Percentiles rank a stretch among this genome's conserved stretches.
Conservation (phyloP, 1,140 invertebrate species). For the Brachionus angularis region DNA sequence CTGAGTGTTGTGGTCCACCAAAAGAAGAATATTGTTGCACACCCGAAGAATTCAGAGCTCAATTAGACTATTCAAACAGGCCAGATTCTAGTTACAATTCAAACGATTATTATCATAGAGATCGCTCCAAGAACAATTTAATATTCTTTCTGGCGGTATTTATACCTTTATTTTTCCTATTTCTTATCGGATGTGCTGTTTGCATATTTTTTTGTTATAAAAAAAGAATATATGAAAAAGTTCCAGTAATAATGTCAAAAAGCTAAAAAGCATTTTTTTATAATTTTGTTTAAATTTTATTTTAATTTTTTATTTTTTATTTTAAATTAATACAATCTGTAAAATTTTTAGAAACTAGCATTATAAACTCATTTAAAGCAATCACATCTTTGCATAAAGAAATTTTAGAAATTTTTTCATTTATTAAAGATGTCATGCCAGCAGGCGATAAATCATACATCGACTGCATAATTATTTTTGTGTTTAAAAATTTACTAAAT, state of each 20-base stretch:
- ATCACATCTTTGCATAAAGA: neutral
- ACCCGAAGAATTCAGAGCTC: too few relatives aligned
- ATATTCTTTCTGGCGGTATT: neutral
- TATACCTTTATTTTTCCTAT: neutral
- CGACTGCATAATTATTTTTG: conserved; percentile 22
- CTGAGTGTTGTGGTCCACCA: neutral
- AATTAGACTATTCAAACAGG: neutral
- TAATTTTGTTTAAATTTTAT: neutral
- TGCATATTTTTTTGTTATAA: neutral
- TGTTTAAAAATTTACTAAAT: neutral
- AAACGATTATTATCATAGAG: neutral
- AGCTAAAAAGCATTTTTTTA: neutral
- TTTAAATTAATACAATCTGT: conserved; percentile 30
- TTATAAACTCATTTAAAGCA: conserved; percentile 16
- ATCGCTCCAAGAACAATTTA: neutral
- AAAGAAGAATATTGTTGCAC: neutral
- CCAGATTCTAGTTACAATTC: neutral
- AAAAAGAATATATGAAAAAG: neutral
- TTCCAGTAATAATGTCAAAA: neutral
- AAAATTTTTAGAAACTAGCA: conserved; percentile 12
- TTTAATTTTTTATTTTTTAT: neutral
- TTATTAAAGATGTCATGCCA: neutral
- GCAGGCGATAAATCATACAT: conserved; percentile 18
- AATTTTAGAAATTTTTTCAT: conserved; percentile 24
- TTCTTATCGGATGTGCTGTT: neutral